A percentile compares a stretch with the other conserved stretches of the same genome.
Conservation (phyloP, 2,113 vertebrate genomes). For the Otolemur garnettii region DNA sequence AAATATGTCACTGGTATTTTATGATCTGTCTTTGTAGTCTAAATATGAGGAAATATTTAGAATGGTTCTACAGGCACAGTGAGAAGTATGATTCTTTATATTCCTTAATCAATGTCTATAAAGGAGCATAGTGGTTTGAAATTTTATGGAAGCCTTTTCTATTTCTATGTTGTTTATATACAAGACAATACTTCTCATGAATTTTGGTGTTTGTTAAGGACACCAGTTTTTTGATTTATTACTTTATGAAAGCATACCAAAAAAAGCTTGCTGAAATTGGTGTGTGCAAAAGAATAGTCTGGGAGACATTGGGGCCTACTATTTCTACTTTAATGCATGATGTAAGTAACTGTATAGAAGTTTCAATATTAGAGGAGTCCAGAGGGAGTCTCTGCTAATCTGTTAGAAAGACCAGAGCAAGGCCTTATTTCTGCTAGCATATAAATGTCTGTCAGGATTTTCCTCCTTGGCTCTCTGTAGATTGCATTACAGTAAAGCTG, state of each 20-base stretch:
- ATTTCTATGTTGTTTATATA: background rate
- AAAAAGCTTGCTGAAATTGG: background rate
- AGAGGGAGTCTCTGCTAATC: background rate
- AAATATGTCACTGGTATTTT: background rate
- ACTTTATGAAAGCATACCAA: background rate
- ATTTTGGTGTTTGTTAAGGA: background rate
- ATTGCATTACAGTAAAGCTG: background rate
- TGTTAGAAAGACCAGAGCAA: background rate
- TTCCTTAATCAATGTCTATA: background rate
- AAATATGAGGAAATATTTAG: background rate
- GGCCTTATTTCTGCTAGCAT: background rate
- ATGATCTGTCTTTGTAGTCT: background rate
- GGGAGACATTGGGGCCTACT: background rate
- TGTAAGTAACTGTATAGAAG: background rate
- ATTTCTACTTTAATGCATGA: background rate
- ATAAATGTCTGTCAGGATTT: background rate
- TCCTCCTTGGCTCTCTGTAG: background rate
- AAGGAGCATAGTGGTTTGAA: background rate
- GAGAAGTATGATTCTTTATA: background rate
- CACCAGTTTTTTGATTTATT: background rate
- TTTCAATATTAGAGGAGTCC: background rate
- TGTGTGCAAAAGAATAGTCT: background rate
- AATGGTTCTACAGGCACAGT: background rate
- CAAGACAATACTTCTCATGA: background rate
- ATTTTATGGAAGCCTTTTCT: background rate